Conservation (phyloP, 2,113 vertebrate genomes). For the Manacus vitellinus region DNA sequence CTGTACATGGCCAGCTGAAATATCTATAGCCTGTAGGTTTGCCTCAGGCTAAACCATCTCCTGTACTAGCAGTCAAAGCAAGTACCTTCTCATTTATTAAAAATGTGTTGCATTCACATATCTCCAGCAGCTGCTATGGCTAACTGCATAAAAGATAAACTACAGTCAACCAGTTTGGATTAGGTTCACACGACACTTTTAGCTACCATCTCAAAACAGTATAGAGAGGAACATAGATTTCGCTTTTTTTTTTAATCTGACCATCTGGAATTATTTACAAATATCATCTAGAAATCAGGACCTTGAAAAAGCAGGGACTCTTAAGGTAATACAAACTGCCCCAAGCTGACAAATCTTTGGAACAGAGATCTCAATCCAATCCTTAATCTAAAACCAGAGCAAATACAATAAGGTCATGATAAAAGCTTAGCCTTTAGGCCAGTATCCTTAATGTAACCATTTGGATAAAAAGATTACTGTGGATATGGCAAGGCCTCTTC, state of each 20-base stretch:
- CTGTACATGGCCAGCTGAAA: neutral
- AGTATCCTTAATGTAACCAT: neutral
- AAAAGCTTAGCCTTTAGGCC: neutral
- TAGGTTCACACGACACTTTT: neutral
- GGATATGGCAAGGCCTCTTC: neutral
- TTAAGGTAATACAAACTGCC: neutral
- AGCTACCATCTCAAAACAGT: neutral
- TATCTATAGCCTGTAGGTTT: slow-evolving; percentile 41
- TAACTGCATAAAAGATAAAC: neutral
- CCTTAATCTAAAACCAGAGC: neutral
- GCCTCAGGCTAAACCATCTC: slow-evolving; percentile 57
- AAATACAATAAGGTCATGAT: neutral
- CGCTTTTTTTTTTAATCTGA: neutral
- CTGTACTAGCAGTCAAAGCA: slow-evolving; percentile 30
- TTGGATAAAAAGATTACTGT: neutral
- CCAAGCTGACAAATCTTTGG: neutral
- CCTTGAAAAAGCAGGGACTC: neutral
- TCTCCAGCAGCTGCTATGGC: neutral
- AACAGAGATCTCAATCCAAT: neutral
- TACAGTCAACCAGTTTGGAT: neutral
- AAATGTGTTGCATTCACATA: neutral
- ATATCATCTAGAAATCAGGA: neutral
- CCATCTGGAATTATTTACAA: neutral
- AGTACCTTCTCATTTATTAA: slow-evolving; percentile 45
- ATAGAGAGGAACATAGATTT: neutral